Percentiles rank a stretch among this genome's conserved stretches.
phyloP scores from a whole-genome alignment of 2,797 vertebrate genomes.

The Ambastaia sidthimunki region DNA sequence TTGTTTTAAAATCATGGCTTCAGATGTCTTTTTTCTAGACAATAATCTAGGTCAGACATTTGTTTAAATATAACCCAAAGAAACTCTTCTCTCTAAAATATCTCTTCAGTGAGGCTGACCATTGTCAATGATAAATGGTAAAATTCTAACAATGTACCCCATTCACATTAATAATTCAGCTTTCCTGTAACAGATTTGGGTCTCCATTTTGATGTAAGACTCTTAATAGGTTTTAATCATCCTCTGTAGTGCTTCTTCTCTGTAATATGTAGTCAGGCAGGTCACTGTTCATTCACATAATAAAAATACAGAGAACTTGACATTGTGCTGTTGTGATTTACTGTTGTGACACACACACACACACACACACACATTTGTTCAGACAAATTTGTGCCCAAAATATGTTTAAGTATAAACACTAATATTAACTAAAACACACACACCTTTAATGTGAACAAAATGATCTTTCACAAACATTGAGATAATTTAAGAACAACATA shows the following conservation, averaged over 20 bases:
- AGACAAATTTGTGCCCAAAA: too few relatives aligned
- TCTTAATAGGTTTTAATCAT: slow-evolving; percentile 73
- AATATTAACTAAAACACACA: too few relatives aligned
- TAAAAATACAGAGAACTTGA: neutral
- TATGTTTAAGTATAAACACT: too few relatives aligned
- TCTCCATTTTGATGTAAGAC: slow-evolving; percentile 74
- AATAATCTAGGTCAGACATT: neutral
- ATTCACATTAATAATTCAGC: slow-evolving; percentile 78
- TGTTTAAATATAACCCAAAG: neutral
- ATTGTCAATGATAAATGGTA: slow-evolving; percentile 71
- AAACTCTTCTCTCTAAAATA: neutral
- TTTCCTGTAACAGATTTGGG: slow-evolving; percentile 76
- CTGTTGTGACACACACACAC: too few relatives aligned
- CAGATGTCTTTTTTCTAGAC: neutral
- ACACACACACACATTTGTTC: too few relatives aligned
- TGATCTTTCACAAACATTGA: too few relatives aligned
- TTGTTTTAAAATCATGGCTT: neutral
- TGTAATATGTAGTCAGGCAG: slow-evolving; percentile 24
- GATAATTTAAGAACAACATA: too few relatives aligned
- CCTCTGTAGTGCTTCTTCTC: slow-evolving; percentile 36
- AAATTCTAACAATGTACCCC: slow-evolving; percentile 70
- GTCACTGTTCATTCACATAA: slow-evolving; percentile 3
- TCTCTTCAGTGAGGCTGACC: slow-evolving; percentile 65
- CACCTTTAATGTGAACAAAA: too few relatives aligned
- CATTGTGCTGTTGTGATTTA: neutral